Evolutionary conservation across 2,888 invertebrate genomes (phyloP).

Genomic region (Spodoptera littoralis): DNA sequence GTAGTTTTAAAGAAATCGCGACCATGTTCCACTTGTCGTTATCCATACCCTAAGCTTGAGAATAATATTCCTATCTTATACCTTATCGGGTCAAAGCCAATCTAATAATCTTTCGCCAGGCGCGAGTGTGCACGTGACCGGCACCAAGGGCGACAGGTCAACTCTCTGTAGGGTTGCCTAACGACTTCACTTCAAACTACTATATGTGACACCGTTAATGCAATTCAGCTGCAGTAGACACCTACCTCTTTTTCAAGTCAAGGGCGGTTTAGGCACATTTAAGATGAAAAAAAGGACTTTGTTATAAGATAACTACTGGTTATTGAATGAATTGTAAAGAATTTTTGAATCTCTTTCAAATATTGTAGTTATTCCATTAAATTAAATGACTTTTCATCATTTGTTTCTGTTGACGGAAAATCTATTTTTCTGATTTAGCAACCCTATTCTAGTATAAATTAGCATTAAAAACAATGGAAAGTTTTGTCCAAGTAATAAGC

Average conservation of each 20-base stretch:
- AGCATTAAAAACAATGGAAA: conserved; percentile 31
- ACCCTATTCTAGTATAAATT: conserved; percentile 19
- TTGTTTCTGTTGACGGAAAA: too few relatives aligned
- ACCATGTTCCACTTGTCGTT: conserved; percentile 23
- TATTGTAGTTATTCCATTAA: too few relatives aligned
- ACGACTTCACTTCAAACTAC: conserved; percentile 20
- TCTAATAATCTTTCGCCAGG: conserved; percentile 53
- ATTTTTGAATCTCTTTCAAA: too few relatives aligned
- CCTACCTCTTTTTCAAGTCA: conserved; percentile 11
- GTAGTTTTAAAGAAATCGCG: background rate
- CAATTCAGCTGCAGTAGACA: background rate
- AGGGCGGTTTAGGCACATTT: background rate
- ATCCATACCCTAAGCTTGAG: conserved; percentile 31
- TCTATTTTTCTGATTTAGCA: background rate
- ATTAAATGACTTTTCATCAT: too few relatives aligned
- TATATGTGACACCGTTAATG: conserved; percentile 8
- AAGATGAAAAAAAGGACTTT: too few relatives aligned
- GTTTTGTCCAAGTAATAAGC: conserved; percentile 22
- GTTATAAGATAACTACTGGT: too few relatives aligned
- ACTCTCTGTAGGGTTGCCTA: conserved; percentile 55
- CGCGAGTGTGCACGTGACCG: conserved; percentile 58
- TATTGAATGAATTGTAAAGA: too few relatives aligned
- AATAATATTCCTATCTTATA: conserved; percentile 32
- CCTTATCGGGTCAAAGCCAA: conserved; percentile 55
- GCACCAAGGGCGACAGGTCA: conserved; percentile 65